phyloP scores from a whole-genome alignment of 2,113 vertebrate species.

The Rafetus swinhoei region DNA sequence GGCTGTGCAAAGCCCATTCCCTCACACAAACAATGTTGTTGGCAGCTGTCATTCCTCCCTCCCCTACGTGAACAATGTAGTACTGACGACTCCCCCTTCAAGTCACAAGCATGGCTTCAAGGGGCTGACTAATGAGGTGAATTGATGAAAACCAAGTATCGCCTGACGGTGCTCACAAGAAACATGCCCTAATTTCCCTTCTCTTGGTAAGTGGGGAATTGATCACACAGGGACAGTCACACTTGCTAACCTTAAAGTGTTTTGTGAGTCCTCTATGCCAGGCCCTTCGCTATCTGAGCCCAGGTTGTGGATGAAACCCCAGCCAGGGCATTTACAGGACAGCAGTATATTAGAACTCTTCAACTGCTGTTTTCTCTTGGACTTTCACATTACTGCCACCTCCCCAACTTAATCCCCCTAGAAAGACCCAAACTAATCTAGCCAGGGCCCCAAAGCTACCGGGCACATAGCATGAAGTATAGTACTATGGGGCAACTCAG shows the following conservation, averaged over 20 bases:
- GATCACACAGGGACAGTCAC: neutral
- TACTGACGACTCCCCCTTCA: conserved; percentile 55
- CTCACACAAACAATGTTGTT: conserved; percentile 59
- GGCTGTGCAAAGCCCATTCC: neutral
- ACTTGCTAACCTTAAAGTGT: neutral
- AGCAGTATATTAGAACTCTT: neutral
- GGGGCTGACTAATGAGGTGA: conserved; percentile 60
- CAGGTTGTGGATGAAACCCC: neutral
- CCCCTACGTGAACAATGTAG: conserved; percentile 44
- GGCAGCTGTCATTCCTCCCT: conserved; percentile 60
- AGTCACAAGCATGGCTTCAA: conserved; percentile 19
- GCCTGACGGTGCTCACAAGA: neutral
- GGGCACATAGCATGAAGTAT: neutral
- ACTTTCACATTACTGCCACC: neutral
- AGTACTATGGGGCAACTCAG: neutral
- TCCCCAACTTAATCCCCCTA: neutral
- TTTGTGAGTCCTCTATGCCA: neutral
- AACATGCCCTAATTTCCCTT: neutral
- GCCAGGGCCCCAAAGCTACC: neutral
- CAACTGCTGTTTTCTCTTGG: neutral
- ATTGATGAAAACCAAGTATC: conserved; percentile 1
- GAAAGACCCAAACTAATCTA: neutral
- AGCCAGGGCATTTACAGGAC: neutral
- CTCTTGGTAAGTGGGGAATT: neutral
- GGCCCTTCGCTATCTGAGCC: neutral